Percentiles rank a stretch among this genome's conserved stretches.
These are phyloP conservation scores for Cyprinodon tularosa DNA, from an alignment of 2,113 vertebrate genomes.

Conservation along the genomic window DNA sequence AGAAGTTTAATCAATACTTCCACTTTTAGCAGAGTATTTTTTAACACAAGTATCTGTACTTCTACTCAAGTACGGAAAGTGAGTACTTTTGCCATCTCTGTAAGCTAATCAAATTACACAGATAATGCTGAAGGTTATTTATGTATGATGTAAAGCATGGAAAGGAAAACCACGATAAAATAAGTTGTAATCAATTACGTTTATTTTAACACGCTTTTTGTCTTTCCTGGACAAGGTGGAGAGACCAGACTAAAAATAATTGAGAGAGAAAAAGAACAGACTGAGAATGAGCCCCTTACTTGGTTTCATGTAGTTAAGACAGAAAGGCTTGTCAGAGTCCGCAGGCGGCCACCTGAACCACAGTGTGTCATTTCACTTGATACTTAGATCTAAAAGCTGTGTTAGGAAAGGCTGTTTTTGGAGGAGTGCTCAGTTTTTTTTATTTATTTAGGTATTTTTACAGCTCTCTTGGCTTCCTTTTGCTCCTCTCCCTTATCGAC, in stretches of 20 bases:
- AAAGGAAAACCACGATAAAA: constrained; percentile 10
- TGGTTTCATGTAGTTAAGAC: constrained; percentile 18
- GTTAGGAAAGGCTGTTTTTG: neutral
- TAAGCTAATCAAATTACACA: neutral
- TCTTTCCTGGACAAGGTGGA: constrained; percentile 51
- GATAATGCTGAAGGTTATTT: neutral
- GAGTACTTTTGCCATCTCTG: too few relatives aligned
- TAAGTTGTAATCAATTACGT: constrained; percentile 20
- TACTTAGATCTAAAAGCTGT: constrained; percentile 3
- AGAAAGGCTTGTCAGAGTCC: constrained; percentile 28
- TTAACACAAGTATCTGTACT: too few relatives aligned
- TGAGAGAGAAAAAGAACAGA: constrained; percentile 12
- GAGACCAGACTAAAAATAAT: constrained; percentile 55
- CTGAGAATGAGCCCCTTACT: constrained; percentile 8
- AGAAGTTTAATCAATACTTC: too few relatives aligned
- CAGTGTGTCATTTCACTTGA: constrained; percentile 9
- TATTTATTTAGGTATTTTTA: constrained; percentile 29
- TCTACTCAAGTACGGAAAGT: too few relatives aligned
- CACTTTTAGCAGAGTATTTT: too few relatives aligned
- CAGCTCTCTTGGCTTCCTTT: constrained; percentile 24
- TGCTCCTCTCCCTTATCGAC: constrained; percentile 1
- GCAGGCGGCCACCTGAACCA: constrained; percentile 18
- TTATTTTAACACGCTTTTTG: constrained; percentile 41
- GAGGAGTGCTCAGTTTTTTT: constrained; percentile 32
- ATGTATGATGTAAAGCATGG: neutral